A percentile compares a stretch with the other conserved stretches of the same genome.
Evolutionary conservation across 1,140 invertebrate species (phyloP).

Genomic region (Bombus superbus): DNA sequence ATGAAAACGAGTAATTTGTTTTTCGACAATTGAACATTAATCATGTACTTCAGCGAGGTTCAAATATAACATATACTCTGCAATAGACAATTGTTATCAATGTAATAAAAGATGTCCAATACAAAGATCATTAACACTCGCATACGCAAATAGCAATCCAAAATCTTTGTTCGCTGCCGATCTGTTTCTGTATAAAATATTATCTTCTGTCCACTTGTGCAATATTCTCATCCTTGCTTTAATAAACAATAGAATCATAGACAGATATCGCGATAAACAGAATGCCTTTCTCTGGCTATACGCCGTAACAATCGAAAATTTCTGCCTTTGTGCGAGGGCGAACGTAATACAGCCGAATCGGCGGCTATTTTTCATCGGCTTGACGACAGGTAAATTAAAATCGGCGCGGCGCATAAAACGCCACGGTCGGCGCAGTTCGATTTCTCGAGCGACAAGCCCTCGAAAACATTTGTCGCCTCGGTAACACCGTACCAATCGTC

Average conservation of each 20-base stretch:
- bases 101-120: no score
- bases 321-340: conserved; percentile 23
- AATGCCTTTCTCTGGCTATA: neutral
- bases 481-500: neutral
- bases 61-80: no score
- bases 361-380: conserved; percentile 29
- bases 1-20: no score
- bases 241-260: neutral
- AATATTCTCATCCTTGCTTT: neutral
- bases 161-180: no score
- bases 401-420: conserved; percentile 18
- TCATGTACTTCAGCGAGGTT: no score
- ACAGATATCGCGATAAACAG: neutral
- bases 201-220: neutral
- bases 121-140: no score
- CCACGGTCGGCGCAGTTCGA: neutral
- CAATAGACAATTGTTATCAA: no score
- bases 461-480: conserved; percentile 38
- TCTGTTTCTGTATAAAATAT: neutral
- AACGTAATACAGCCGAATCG: conserved; percentile 15
- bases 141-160: no score
- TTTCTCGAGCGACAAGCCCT: neutral
- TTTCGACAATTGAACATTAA: no score
- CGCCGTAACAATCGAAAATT: conserved; percentile 26
- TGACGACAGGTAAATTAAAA: conserved; percentile 39